Conservation (phyloP, 2,888 invertebrate genomes). For the Cosmia trapezina region DNA sequence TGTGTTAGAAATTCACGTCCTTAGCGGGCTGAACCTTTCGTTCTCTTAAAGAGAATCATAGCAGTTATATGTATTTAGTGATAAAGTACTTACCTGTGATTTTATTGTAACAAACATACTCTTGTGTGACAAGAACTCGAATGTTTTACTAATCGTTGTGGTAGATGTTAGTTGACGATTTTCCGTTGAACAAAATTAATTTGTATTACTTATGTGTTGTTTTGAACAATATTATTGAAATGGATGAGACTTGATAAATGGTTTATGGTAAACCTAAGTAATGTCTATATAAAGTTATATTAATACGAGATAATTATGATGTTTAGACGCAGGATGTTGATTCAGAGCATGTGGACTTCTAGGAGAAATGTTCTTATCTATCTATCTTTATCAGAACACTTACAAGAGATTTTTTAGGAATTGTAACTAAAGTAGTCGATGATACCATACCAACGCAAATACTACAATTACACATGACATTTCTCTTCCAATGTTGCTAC, state of each 20-base stretch:
- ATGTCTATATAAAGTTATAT: constrained; percentile 62
- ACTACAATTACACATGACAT: background rate
- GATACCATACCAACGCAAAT: background rate
- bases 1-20: constrained; percentile 42
- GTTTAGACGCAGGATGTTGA: constrained; percentile 49
- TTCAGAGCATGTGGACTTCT: constrained; percentile 18
- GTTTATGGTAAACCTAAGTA: constrained; percentile 60
- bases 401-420: background rate
- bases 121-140: constrained; percentile 86
- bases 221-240: constrained; percentile 65
- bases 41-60: constrained; percentile 75
- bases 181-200: constrained; percentile 60
- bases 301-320: constrained; percentile 62
- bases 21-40: constrained; percentile 34
- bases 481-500: constrained; percentile 11
- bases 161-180: constrained; percentile 67
- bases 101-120: constrained; percentile 81
- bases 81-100: constrained; percentile 88
- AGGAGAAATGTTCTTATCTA: background rate
- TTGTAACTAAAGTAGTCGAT: background rate
- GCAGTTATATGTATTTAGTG: constrained; percentile 78
- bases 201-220: constrained; percentile 59
- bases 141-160: constrained; percentile 69
- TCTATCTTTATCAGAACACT: background rate
- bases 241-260: constrained; percentile 73